Evolutionary conservation across 2,113 vertebrate genomes (phyloP), one percentile per base, ranked within the genome.

Genomic region (Amphilophus citrinellus): DNA sequence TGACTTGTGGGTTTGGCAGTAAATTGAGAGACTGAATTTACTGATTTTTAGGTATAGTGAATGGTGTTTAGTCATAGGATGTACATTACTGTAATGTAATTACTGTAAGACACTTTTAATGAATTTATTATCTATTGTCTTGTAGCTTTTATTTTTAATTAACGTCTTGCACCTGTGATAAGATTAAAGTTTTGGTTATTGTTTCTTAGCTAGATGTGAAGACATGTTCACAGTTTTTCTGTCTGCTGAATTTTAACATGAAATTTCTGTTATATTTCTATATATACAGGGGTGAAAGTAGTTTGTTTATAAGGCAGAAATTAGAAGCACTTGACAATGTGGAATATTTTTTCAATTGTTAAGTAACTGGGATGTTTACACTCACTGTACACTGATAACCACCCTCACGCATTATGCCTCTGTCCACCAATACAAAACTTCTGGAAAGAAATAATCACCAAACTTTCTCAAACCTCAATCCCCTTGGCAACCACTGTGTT

Each of bases 71-170:
- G 42, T 44, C 5, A 68, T 37, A 30, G 42, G 30, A 50, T 65
- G 22, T 37, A 10, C n/a, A 32, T 62, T 42, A 66, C 11, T 24
- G 30, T 30, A 30, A 30, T 30, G 30, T 30, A 27, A 27, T 27
- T 27, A 30, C 30, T 30, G 42, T 65, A 57, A 32, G 6, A 20
- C 24, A 84, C 73, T 89, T 83, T 61, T 13, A 50, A 30, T 61
- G 9, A 71, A 77, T 56, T 32, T 4, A 17, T 79, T 14, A 44
- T 65, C n/a, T 42, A 20, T 65, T 65, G 22, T 5, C 35, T 39
- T 20, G n/a, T 61, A 53, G 53, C 6, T 63, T 76, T 32, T 22
- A 68, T 71, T 53, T 66, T 61, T 75, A 47, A 82, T 66, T 63
- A 22, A 65, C 66, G 42, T 22, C 2, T 6, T 42, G 5, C 10